Evolutionary conservation across 2,797 vertebrate species (phyloP).

Genomic region (Setipinna tenuifilis): DNA sequence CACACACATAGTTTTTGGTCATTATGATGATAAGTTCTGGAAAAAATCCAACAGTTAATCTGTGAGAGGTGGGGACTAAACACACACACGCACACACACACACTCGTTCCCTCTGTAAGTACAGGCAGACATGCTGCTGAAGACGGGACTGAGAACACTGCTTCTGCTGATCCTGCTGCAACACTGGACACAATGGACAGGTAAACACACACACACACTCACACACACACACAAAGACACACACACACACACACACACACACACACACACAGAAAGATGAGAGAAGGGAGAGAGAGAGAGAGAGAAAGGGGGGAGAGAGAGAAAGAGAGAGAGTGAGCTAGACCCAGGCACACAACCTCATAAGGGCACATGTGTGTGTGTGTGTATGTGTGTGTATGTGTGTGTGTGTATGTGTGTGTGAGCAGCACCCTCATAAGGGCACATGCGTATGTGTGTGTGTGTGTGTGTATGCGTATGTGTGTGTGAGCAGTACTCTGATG

Average conservation of each 20-base stretch:
- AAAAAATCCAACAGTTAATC: not conserved
- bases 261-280: not conserved
- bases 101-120: not conserved
- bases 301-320: too few relatives aligned
- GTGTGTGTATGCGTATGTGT: not conserved
- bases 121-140: conserved; percentile 41
- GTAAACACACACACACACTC: not conserved
- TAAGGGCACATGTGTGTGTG: too few relatives aligned
- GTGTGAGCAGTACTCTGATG: too few relatives aligned
- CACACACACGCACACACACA: not conserved
- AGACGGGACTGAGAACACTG: not conserved
- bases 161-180: conserved; percentile 13
- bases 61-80: not conserved
- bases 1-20: too few relatives aligned
- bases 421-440: too few relatives aligned
- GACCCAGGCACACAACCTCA: too few relatives aligned
- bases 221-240: not conserved
- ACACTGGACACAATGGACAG: not conserved
- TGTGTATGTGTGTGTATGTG: too few relatives aligned
- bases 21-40: too few relatives aligned
- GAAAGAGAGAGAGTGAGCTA: too few relatives aligned
- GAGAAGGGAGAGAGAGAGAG: too few relatives aligned
- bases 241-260: not conserved
- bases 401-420: too few relatives aligned
- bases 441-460: too few relatives aligned